Evolutionary conservation across 2,888 invertebrate genomes (phyloP).

Genomic region (Ochlodes sylvanus): DNA sequence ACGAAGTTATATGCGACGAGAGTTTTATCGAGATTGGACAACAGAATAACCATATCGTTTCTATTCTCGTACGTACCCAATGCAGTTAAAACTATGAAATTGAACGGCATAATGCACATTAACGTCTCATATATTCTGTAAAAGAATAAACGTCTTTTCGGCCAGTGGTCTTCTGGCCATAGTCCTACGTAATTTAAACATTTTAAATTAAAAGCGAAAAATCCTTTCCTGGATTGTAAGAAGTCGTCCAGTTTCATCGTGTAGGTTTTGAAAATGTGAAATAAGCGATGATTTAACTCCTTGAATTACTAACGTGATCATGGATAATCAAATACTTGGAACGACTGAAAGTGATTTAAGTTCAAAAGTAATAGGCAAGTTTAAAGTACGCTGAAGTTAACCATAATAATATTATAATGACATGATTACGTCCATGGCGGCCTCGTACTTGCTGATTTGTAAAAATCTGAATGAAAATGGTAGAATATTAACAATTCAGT

Average conservation of each 20-base stretch:
- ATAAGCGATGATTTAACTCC: constrained; percentile 6
- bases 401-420: constrained; percentile 1
- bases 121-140: constrained; percentile 60
- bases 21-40: constrained; percentile 64
- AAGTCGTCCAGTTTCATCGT: constrained; percentile 25
- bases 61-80: constrained; percentile 59
- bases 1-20: constrained; percentile 64
- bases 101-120: constrained; percentile 53
- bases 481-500: too few relatives aligned
- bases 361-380: constrained; percentile 1
- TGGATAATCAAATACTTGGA: constrained; percentile 19
- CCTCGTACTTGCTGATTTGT: neutral
- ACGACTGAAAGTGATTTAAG: constrained; percentile 16
- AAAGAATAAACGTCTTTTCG: constrained; percentile 44
- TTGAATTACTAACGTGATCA: constrained; percentile 4
- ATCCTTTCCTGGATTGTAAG: constrained; percentile 44
- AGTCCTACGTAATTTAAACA: constrained; percentile 64
- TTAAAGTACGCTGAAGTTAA: constrained; percentile 7
- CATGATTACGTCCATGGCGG: neutral
- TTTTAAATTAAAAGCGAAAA: constrained; percentile 68
- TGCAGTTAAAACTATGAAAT: constrained; percentile 54
- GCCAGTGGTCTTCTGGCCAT: constrained; percentile 61
- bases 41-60: constrained; percentile 51
- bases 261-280: constrained; percentile 34
- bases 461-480: neutral